Base-by-base conservation (phyloP, 2,888 invertebrate genomes). In the Ptychoptera albimana region DNA sequence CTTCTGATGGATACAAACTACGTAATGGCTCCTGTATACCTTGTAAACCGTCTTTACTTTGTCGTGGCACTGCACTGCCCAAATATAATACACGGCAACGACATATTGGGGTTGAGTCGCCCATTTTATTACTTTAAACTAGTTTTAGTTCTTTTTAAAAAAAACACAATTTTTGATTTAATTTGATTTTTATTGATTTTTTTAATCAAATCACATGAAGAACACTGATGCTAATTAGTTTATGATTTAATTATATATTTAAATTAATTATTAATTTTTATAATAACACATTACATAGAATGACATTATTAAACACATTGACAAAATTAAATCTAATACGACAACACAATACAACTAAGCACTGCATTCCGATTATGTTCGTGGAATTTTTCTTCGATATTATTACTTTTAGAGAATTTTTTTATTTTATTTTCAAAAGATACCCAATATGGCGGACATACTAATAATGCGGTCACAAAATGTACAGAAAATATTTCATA, bases 1-100 rank as follows among this genome's bases (percentile, higher is more conserved):
- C 91, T 67, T 91, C 89, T 52, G 92, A 89, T 47, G 96, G 93
- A 66, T 98, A 98, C 46, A 96, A 70, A 58, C 94, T 96, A 54
- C 88, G 79, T 54, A 98, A 68, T 2, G 97, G 97, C 63, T 97
- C 94, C 70, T 98, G 97, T 52, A 96, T 89, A 46, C 92, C 93
- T 60, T 96, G 88, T 41, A 98, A 73, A 42, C 97, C 97, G 60
- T 98, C 96, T 65, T 97, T 96, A 60, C 93, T 93, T 62, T 93
- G 88, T 59, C 94, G 91, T 30, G 97, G 92, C 56, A 96, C 94
- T 16, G 93, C 84, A 55, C 89, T 89, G 54, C 97, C 97, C 56
- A 98, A 74, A 67, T 97, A 98, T 47, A 96, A 76, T 44, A 97
- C 96, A 50, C 93, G 81, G 69, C 94, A 97, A 56, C 93, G 81